These are phyloP conservation scores for Danio jaintianensis DNA, from an alignment of 2,797 vertebrate species.

Conservation along the genomic window DNA sequence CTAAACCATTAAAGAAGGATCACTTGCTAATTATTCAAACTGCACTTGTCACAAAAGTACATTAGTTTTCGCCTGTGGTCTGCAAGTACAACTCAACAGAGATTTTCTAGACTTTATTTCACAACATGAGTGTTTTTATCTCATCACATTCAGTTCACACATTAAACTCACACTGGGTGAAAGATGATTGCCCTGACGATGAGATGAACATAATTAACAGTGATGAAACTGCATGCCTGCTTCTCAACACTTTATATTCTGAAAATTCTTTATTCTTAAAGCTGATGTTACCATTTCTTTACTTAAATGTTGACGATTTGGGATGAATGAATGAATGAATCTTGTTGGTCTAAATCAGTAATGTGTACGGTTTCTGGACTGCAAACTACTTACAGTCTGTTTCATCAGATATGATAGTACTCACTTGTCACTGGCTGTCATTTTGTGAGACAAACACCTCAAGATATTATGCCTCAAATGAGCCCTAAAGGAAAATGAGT, in stretches of 20 bases:
- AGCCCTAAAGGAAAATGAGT: slow-evolving; percentile 32
- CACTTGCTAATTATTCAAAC: neutral
- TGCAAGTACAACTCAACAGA: neutral
- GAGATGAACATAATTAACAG: neutral
- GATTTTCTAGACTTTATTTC: neutral
- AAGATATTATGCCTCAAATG: slow-evolving; percentile 9
- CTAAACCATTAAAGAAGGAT: neutral
- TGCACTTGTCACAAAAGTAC: neutral
- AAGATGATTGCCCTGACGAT: slow-evolving; percentile 6
- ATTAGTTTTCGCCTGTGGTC: neutral
- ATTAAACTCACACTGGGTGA: slow-evolving; percentile 5
- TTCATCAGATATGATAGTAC: neutral
- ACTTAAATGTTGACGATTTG: neutral
- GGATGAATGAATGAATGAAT: too few relatives aligned
- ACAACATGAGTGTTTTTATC: neutral
- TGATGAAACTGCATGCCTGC: neutral
- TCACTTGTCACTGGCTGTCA: slow-evolving; percentile 8
- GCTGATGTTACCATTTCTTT: neutral
- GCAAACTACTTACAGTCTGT: neutral
- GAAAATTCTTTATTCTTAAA: slow-evolving; percentile 2
- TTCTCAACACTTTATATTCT: neutral
- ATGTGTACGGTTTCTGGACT: neutral
- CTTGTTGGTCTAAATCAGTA: neutral
- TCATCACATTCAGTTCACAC: neutral
- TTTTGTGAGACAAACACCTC: slow-evolving; percentile 1